phyloP scores from a whole-genome alignment of 2,888 invertebrate species.

The Willowsia nigromaculata region DNA sequence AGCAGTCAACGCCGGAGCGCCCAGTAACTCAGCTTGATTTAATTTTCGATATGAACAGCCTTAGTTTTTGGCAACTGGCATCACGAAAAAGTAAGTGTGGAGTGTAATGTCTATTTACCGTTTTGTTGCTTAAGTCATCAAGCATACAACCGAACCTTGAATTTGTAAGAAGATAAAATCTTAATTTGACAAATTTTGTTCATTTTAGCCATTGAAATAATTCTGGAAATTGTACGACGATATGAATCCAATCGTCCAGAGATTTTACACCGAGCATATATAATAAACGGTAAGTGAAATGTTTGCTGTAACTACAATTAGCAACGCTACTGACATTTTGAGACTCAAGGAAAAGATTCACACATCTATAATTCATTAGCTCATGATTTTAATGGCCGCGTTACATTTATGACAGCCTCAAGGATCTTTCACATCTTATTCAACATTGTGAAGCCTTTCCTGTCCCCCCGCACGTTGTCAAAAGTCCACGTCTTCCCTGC shows the following conservation, averaged over 20 bases:
- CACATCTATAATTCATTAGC: too few relatives aligned
- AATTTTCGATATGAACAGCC: conserved; percentile 70
- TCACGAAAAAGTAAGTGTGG: conserved; percentile 68
- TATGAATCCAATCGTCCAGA: conserved; percentile 69
- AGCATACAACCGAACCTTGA: background rate
- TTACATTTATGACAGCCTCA: conserved; percentile 67
- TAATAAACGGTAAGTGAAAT: conserved; percentile 63
- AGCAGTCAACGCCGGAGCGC: conserved; percentile 38
- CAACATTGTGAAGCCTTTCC: conserved; percentile 72
- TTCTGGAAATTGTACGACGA: conserved; percentile 53
- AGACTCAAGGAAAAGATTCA: too few relatives aligned
- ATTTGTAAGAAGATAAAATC: too few relatives aligned
- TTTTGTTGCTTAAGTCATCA: background rate
- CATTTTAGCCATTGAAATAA: conserved; percentile 58
- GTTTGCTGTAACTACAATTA: background rate
- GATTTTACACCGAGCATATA: conserved; percentile 36
- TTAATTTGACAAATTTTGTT: background rate
- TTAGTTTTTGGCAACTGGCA: conserved; percentile 72
- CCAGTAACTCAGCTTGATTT: conserved; percentile 65
- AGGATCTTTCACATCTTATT: conserved; percentile 72
- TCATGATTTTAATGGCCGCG: too few relatives aligned
- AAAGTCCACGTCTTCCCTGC: conserved; percentile 64
- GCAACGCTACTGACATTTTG: too few relatives aligned
- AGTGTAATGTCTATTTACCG: background rate
- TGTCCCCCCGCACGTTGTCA: conserved; percentile 67